Evolutionary conservation across 2,797 vertebrate genomes (phyloP).

Genomic region (Cyprinodon diabolis): DNA sequence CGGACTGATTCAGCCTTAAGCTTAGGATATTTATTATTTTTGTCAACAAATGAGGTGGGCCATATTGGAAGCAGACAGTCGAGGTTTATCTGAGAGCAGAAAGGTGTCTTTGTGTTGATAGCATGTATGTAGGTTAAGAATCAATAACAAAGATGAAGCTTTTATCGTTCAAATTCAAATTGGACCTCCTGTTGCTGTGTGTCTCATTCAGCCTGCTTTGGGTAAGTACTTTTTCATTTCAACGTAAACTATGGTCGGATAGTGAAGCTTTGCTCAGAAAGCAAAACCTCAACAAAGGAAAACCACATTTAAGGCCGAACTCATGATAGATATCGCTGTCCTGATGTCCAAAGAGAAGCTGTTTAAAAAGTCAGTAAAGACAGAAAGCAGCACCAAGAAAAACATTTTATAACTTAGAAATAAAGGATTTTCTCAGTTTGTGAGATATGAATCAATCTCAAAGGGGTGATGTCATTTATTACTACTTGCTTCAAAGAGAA

Average conservation of each 20-base stretch:
- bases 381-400: background rate
- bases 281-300: conserved; percentile 18
- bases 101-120: conserved; percentile 10
- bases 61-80: conserved; percentile 8
- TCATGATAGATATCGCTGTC: rapidly evolving
- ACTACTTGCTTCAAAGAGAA: conserved; percentile 34
- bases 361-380: background rate
- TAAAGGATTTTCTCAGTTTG: conserved; percentile 31
- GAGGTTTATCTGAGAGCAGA: background rate
- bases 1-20: background rate
- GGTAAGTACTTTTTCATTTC: conserved; percentile 65
- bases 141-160: conserved; percentile 11
- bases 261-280: background rate
- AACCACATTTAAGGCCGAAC: background rate
- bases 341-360: background rate
- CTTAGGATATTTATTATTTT: conserved; percentile 27
- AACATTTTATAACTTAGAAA: background rate
- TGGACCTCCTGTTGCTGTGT: conserved; percentile 38
- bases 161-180: conserved; percentile 42
- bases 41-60: conserved; percentile 28
- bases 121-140: conserved; percentile 11
- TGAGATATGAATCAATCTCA: conserved; percentile 26
- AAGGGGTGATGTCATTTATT: background rate
- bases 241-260: conserved; percentile 15
- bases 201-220: conserved; percentile 49